Evolutionary conservation across 35 echinoderm and acorn worm species (phyloP).

Genomic region (Ptychodera flava): DNA sequence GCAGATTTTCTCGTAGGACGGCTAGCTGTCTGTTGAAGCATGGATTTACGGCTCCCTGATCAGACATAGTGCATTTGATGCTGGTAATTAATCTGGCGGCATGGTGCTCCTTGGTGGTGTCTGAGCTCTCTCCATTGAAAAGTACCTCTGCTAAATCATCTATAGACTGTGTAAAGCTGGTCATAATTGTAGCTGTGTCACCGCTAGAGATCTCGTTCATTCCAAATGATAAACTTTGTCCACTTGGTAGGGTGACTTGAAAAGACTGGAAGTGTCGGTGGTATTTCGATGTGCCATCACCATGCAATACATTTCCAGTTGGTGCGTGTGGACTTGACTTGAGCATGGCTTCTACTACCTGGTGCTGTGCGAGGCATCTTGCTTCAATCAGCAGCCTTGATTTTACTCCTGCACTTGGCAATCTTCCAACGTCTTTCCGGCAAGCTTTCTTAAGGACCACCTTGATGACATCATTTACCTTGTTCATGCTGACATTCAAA

Average conservation of each 20-base stretch:
- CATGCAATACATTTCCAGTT: constrained; percentile 44
- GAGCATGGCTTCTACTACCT: constrained; percentile 41
- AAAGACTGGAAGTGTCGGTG: no score
- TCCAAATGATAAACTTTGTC: constrained; percentile 5
- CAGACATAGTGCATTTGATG: constrained; percentile 8
- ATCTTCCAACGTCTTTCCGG: constrained; percentile 9
- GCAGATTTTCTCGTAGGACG: constrained; percentile 7
- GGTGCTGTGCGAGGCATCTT: constrained; percentile 29
- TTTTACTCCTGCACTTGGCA: constrained; percentile 6
- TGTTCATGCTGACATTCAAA: constrained; percentile 25
- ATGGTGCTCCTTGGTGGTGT: constrained; percentile 3
- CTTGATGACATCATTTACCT: constrained; percentile 23
- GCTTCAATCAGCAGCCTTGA: constrained; percentile 27
- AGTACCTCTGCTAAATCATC: neutral
- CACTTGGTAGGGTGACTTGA: no score
- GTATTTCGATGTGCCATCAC: constrained; percentile 59
- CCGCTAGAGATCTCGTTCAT: constrained; percentile 1
- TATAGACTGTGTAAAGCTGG: constrained; percentile 11
- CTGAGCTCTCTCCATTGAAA: no score
- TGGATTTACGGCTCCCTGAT: constrained; percentile 16
- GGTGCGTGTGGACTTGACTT: neutral
- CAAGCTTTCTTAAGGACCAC: constrained; percentile 24
- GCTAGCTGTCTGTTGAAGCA: constrained; percentile 10
- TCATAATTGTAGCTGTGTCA: constrained; percentile 24
- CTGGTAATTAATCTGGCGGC: constrained; percentile 8